A percentile compares a stretch with the other conserved stretches of the same genome.
Conservation (phyloP, 2,888 invertebrate species). For the Nemotelus pantherinus region DNA sequence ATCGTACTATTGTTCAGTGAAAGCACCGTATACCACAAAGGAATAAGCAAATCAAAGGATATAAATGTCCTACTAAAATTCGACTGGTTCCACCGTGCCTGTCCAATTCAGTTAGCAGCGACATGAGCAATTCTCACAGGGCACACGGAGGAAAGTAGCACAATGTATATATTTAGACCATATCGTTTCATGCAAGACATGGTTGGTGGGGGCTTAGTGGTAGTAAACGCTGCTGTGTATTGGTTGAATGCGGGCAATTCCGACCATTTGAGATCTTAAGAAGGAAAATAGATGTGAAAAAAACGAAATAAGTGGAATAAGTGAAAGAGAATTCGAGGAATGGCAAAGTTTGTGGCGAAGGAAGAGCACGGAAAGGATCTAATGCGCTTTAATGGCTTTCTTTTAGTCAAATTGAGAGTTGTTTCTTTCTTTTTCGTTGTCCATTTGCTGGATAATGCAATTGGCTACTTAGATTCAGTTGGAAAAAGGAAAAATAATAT, state of each 20-base stretch:
- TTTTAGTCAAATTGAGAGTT: constrained; percentile 44
- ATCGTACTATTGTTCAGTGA: too few relatives aligned
- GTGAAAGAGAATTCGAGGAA: constrained; percentile 26
- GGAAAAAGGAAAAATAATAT: constrained; percentile 22
- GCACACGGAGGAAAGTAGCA: not conserved
- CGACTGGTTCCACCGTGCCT: too few relatives aligned
- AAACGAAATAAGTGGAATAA: not conserved
- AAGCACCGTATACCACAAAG: too few relatives aligned
- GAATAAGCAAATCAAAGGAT: too few relatives aligned
- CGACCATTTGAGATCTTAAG: constrained; percentile 20
- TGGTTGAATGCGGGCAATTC: constrained; percentile 41
- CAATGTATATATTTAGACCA: constrained; percentile 22
- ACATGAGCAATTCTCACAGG: constrained; percentile 12
- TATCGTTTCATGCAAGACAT: constrained; percentile 9
- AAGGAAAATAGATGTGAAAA: constrained; percentile 2
- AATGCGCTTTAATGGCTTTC: constrained; percentile 46
- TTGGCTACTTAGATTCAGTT: constrained; percentile 42
- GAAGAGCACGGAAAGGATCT: constrained; percentile 35
- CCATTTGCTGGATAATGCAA: constrained; percentile 46
- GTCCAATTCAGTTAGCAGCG: not conserved
- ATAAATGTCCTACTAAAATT: too few relatives aligned
- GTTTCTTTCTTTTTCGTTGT: constrained; percentile 44
- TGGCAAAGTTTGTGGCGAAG: constrained; percentile 11
- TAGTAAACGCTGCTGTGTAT: constrained; percentile 39
- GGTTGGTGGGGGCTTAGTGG: constrained; percentile 37